phyloP scores from a whole-genome alignment of 1,140 invertebrate species.

The Ceratosolen solmsi region DNA sequence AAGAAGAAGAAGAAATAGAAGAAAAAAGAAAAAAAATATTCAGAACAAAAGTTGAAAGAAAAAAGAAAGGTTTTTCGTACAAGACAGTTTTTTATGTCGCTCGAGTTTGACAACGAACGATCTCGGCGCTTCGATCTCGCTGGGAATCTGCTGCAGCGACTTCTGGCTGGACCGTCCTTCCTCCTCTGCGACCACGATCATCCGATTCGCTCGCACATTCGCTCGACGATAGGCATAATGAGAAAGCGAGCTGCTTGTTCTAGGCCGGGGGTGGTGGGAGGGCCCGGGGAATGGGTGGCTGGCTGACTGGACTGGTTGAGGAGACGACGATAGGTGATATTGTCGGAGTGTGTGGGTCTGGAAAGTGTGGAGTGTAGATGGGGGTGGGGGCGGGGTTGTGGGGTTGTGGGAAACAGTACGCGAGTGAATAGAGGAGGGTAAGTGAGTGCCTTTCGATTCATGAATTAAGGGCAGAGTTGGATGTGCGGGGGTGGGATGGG shows the following conservation, averaged over 20 bases:
- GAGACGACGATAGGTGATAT: too few species aligned
- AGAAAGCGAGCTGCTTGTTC: not conserved
- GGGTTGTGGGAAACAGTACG: too few species aligned
- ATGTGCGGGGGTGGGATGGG: too few species aligned
- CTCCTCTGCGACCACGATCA: not conserved
- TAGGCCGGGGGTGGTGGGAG: not conserved
- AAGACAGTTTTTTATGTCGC: not conserved
- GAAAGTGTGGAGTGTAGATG: too few species aligned
- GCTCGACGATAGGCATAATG: not conserved
- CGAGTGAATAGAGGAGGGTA: not conserved
- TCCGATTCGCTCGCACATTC: not conserved
- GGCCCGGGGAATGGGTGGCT: too few species aligned
- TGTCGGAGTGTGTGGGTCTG: too few species aligned
- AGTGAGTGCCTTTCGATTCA: too few species aligned
- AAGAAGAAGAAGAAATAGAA: not conserved
- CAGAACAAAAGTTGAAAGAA: not conserved
- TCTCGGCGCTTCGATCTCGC: not conserved
- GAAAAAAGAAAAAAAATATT: not conserved
- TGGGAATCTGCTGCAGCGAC: not conserved
- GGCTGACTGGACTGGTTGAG: too few species aligned
- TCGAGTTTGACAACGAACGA: not conserved
- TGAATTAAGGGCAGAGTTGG: too few species aligned
- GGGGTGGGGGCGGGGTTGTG: too few species aligned
- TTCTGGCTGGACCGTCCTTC: not conserved
- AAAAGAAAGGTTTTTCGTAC: not conserved